phyloP scores from a whole-genome alignment of 2,113 vertebrate genomes.

The Crypturellus undulatus region DNA sequence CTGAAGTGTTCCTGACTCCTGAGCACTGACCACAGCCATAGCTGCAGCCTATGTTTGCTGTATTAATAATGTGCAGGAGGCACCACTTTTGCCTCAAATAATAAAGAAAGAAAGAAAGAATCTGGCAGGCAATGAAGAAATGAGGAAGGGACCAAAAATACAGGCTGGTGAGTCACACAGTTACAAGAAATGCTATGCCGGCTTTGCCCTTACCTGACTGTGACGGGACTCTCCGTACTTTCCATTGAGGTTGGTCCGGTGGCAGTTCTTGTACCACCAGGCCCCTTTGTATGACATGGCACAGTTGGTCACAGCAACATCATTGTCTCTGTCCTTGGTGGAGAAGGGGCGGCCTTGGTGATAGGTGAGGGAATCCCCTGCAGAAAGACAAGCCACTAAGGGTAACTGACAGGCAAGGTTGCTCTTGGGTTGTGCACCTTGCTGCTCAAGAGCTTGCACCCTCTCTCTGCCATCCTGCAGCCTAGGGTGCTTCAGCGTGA shows the following conservation, averaged over 20 bases:
- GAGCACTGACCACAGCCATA: neutral
- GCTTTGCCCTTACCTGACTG: constrained; percentile 87
- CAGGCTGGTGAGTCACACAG: rapidly evolving
- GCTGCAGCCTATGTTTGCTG: neutral
- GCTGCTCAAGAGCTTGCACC: no score
- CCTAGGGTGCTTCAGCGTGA: neutral
- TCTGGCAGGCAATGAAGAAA: neutral
- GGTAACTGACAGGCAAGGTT: neutral
- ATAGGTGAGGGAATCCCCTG: constrained; percentile 96
- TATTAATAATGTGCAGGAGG: neutral
- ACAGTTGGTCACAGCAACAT: constrained; percentile 97
- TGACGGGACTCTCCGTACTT: constrained; percentile 98
- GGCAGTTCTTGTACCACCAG: constrained; percentile 99
- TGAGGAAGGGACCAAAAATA: neutral
- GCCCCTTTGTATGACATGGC: constrained; percentile 98
- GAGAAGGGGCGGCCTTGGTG: constrained; percentile 99
- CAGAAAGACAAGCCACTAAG: neutral
- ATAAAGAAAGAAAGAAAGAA: neutral
- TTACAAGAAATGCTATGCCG: neutral
- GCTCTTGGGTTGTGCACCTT: neutral
- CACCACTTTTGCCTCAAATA: neutral
- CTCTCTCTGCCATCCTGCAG: neutral
- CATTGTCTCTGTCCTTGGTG: constrained; percentile 97
- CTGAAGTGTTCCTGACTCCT: neutral
- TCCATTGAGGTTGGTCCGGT: constrained; percentile 97